Conservation (phyloP, 2,113 vertebrate genomes). For the Noturus placidus region DNA sequence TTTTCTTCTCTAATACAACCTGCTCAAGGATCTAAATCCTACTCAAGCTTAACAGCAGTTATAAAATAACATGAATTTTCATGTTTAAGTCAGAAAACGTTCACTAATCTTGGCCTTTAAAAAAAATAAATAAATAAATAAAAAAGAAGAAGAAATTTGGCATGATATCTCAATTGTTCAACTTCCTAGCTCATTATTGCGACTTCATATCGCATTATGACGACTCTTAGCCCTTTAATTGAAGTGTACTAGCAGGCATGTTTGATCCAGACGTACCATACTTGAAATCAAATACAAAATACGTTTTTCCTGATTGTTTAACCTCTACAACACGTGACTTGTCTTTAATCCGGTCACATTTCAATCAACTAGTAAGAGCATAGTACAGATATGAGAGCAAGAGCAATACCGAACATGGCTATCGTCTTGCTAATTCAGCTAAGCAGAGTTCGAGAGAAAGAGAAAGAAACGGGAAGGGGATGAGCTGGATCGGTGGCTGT, state of each 20-base stretch:
- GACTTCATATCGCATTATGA: background rate
- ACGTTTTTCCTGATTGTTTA: background rate
- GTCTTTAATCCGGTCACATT: background rate
- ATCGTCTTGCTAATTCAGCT: background rate
- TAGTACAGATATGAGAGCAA: background rate
- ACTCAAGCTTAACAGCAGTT: no score
- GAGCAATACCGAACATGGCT: background rate
- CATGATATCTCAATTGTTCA: background rate
- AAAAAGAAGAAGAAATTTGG: background rate
- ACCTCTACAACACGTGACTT: background rate
- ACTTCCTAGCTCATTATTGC: background rate
- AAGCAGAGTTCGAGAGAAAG: background rate
- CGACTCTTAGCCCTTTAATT: background rate
- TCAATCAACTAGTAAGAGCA: background rate
- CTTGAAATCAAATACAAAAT: background rate
- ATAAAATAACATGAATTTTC: background rate
- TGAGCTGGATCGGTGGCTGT: constrained; percentile 30
- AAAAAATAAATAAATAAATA: no score
- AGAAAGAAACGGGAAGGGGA: background rate
- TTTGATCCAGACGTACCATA: background rate
- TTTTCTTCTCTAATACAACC: background rate
- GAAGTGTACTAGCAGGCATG: background rate
- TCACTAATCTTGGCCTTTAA: background rate
- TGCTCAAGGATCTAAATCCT: background rate
- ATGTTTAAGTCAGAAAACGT: background rate